phyloP scores from a whole-genome alignment of 2,113 vertebrate genomes.

The Sebastes fasciatus region DNA sequence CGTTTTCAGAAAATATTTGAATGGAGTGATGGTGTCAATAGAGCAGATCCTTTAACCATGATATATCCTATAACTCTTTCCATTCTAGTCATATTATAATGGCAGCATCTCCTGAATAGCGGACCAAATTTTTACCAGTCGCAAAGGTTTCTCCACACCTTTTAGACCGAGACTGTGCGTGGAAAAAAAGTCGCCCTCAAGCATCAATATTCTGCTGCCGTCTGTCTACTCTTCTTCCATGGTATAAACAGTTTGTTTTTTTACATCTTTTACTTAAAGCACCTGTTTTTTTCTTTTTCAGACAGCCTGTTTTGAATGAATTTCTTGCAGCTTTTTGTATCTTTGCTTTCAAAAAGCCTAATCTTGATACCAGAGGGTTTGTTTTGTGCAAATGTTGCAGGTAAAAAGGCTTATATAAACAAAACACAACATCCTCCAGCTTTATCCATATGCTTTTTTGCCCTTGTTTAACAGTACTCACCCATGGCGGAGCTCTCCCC shows the following conservation, averaged over 20 bases:
- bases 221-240: slow-evolving; percentile 20
- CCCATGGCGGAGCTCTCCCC: slow-evolving; percentile 92
- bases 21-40: slow-evolving; percentile 59
- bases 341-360: not conserved
- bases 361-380: not conserved
- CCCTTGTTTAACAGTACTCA: slow-evolving; percentile 74
- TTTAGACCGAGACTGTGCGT: slow-evolving; percentile 33
- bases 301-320: not conserved
- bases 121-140: slow-evolving; percentile 15
- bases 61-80: slow-evolving; percentile 53
- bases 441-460: slow-evolving; percentile 3
- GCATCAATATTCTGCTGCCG: slow-evolving; percentile 43
- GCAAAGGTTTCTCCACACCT: slow-evolving; percentile 40
- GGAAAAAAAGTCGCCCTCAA: not conserved
- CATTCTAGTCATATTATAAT: slow-evolving; percentile 47
- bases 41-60: slow-evolving; percentile 64
- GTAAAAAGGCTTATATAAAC: not conserved
- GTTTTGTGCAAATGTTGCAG: not conserved
- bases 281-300: not conserved
- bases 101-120: slow-evolving; percentile 46
- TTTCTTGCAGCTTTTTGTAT: not conserved
- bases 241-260: slow-evolving; percentile 29
- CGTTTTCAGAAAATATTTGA: slow-evolving; percentile 63
- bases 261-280: slow-evolving; percentile 1
- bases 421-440: not conserved